These are phyloP conservation scores for Ciona savignyi DNA, from an alignment of 23 tunicate species.

Conservation along the genomic window DNA sequence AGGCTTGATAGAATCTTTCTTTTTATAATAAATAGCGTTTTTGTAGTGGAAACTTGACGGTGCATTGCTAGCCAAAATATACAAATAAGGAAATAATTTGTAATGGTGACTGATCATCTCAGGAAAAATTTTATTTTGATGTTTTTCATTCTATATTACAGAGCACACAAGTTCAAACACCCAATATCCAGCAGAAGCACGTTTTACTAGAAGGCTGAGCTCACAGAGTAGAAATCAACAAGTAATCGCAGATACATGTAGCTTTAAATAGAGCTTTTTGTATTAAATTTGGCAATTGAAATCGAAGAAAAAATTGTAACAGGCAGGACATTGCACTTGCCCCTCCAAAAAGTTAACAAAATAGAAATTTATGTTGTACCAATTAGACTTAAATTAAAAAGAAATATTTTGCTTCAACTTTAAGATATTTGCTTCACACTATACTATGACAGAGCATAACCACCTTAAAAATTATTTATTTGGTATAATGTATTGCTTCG, in stretches of 20 bases:
- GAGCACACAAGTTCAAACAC: not conserved
- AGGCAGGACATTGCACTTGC: not conserved
- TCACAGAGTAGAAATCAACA: not conserved
- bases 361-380: not conserved
- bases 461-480: not conserved
- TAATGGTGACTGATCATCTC: no score
- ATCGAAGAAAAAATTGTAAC: no score
- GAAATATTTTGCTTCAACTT: not conserved
- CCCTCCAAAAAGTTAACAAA: not conserved
- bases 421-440: not conserved
- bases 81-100: no score
- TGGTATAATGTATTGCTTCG: not conserved
- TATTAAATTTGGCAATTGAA: no score
- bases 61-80: not conserved
- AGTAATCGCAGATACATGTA: no score
- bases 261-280: no score
- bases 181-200: not conserved
- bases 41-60: no score
- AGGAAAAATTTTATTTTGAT: not conserved
- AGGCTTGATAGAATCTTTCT: no score
- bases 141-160: not conserved
- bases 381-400: not conserved
- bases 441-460: not conserved
- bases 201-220: not conserved
- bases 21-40: no score